Conservation (phyloP, 64 coral and sea anemone genomes). For the Porites australiensis region DNA sequence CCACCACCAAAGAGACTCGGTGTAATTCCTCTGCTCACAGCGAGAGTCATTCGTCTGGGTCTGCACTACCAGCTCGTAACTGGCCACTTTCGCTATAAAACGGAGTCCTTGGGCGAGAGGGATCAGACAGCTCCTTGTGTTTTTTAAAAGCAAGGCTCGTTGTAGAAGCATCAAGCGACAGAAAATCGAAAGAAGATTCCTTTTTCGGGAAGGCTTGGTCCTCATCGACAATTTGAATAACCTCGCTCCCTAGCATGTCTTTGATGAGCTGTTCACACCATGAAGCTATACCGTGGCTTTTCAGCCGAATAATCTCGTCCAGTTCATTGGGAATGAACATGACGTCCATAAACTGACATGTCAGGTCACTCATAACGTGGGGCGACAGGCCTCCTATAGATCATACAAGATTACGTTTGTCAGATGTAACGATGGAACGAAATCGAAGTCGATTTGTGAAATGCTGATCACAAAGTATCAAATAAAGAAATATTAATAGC, state of each 20-base stretch:
- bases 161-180: neutral
- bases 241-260: slow-evolving; percentile 83
- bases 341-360: slow-evolving; percentile 97
- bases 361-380: slow-evolving; percentile 86
- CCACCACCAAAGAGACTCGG: too few relatives aligned
- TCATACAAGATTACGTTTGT: neutral
- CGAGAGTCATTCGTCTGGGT: neutral
- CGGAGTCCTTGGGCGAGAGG: slow-evolving; percentile 9
- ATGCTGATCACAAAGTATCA: too few relatives aligned
- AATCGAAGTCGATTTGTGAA: too few relatives aligned
- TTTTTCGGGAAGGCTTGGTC: slow-evolving; percentile 62
- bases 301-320: slow-evolving; percentile 81
- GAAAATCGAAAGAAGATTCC: neutral
- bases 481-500: too few relatives aligned
- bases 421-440: too few relatives aligned
- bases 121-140: neutral
- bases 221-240: slow-evolving; percentile 66
- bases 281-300: slow-evolving; percentile 93
- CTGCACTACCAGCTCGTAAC: neutral
- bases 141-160: neutral
- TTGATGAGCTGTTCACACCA: slow-evolving; percentile 99
- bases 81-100: neutral
- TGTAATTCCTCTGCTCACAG: neutral
- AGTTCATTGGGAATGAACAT: slow-evolving; percentile 90
- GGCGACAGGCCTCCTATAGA: slow-evolving; percentile 73